Base-by-base conservation (phyloP, 2,113 vertebrate genomes). In the Chelonoidis abingdonii region DNA sequence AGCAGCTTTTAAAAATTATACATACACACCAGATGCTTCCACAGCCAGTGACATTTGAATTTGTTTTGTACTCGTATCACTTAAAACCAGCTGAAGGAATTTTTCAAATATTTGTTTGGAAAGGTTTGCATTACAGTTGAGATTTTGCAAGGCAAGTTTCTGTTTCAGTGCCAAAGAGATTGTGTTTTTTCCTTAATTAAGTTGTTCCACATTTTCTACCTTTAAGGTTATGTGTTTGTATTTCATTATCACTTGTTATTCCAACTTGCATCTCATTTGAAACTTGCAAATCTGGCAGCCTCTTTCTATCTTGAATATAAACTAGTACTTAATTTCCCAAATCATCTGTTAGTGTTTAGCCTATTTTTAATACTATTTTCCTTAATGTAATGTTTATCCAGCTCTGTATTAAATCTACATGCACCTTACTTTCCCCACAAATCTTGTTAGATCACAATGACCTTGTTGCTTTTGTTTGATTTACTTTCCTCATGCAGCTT, bases 331-430 rank as follows among this genome's bases (percentile, higher is more conserved):
- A 76, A 88, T 89, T 95, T 94, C 90, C 86, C 78, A 89, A 94
- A 9, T 88, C 93, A 84, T 88, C 96, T 90, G 87, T 95, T 96
- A 94, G 80, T 72, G 38, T 24, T 62, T 52, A 72, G 91, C 88
- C 83, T 93, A 49, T 87, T 92, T 97, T 94, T 95, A 95, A 87
- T 92, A 53, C 93, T 88, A 83, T 95, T 96, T 98, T 94, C 89
- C 95, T 93, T 78, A 82, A 93, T 87, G 81, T 72, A 87, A 94
- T 86, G 52, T 95, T 96, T 97, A 88, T 94, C 89, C 78, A 93
- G 95, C 86, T 97, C 97, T 97, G 94, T 92, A 93, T 96, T 96
- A 96, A 97, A 93, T 95, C 97, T 97, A 90, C 90, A 92, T 93
- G 0, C 35, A 83, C 89, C 85, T 97, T 76, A 84, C 93, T 90